Evolutionary conservation across 2,797 vertebrate genomes (phyloP), one percentile per base, ranked within the genome.

Genomic region (Uromys caudimaculatus): DNA sequence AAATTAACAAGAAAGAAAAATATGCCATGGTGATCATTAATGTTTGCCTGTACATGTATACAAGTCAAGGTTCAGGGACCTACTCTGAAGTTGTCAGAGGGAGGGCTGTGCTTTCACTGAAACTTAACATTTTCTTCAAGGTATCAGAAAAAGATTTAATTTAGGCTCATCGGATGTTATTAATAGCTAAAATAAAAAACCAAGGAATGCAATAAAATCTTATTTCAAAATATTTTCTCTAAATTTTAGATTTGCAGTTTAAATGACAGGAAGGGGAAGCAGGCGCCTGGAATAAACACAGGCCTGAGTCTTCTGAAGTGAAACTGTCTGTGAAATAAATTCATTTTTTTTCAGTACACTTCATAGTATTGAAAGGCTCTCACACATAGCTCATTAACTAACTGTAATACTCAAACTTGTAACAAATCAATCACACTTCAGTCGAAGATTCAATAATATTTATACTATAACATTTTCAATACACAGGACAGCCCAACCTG

Each of bases 1-100:
- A 97, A 97, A 98, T 17, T 92, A 97, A 79, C 6, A 27, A 95
- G 67, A 86, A 96, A 97, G 91, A 97, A 97, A 95, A 91, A 94
- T 44, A 93, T n/a, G 91, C 27, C 60, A 90, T 96, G 94, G 92
- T 91, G 47, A 96, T 96, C 94, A 83, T 85, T 97, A 96, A 97
- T 98, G 97, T 89, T 85, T 92, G 82, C 38, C 29, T 47, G 16
- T 0, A 16, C 78, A 69, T 52, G 83, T 24, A 90, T 60, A 87
- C 85, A 96, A 21, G 71, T 52, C 90, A 93, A 95, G 94, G 90
- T 76, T 93, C 84, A 52, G 35, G 29, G 90, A 90, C 94, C 73
- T 93, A 44, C 90, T 98, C 60, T 60, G 41, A 97, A 94, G 79
- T 0, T 35, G 47, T 78, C 67, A 95, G 58, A 24, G 94, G 97